Evolutionary conservation across 92 coral and sea anemone species (phyloP).

Genomic region (Epizoanthus rinbou): DNA sequence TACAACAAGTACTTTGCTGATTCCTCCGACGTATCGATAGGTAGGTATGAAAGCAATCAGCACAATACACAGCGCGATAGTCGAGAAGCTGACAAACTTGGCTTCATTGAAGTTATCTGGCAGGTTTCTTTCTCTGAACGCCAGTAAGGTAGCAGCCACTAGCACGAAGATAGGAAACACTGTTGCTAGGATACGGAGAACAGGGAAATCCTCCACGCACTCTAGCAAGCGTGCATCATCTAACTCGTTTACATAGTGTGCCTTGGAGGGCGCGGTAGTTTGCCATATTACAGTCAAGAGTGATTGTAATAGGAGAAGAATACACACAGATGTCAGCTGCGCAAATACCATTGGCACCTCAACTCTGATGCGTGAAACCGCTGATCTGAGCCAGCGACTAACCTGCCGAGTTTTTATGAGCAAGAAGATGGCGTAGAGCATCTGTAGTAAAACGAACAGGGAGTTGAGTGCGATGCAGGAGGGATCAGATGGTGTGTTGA

Average conservation of each 20-base stretch:
- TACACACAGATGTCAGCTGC: constrained; percentile 53
- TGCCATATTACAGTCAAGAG: constrained; percentile 79
- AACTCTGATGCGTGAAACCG: constrained; percentile 55
- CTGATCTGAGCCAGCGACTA: constrained; percentile 58
- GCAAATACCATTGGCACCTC: constrained; percentile 55
- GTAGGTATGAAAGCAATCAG: constrained; percentile 91
- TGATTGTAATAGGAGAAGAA: constrained; percentile 56
- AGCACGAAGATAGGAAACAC: constrained; percentile 75
- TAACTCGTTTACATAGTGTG: constrained; percentile 65
- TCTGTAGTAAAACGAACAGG: constrained; percentile 49
- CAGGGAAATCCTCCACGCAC: constrained; percentile 70
- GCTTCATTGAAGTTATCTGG: constrained; percentile 89
- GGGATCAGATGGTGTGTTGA: constrained; percentile 61
- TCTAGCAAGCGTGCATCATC: constrained; percentile 79
- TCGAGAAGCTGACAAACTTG: constrained; percentile 86
- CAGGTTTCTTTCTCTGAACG: constrained; percentile 83
- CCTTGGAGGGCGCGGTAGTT: constrained; percentile 53
- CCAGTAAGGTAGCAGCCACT: constrained; percentile 69
- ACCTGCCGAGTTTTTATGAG: constrained; percentile 77
- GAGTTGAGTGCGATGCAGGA: constrained; percentile 61
- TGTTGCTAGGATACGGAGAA: constrained; percentile 65
- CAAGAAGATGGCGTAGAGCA: constrained; percentile 67
- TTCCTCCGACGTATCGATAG: constrained; percentile 90
- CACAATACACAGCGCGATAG: constrained; percentile 87
- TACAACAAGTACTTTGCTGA: constrained; percentile 78